Evolutionary conservation across 1,140 invertebrate species (phyloP), one percentile per base, ranked within the genome.

Genomic region (Ptiloglossa arizonensis): DNA sequence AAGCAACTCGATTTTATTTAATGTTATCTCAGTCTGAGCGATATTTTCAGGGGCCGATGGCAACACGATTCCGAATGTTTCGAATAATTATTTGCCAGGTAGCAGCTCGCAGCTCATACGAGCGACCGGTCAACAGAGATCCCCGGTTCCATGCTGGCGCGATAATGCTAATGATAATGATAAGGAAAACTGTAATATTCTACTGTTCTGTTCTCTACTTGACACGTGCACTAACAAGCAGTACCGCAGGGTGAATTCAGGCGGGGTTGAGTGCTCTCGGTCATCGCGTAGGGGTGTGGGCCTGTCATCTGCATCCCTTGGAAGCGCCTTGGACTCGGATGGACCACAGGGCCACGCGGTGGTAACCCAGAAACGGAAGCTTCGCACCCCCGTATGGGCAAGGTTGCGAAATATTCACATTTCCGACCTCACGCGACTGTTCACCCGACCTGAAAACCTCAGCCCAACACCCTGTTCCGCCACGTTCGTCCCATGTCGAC

Each of bases 331-430:
- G 88, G 90, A 91, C 89, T 68, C 90, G 87, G 90, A 91, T 79
- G 90, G 90, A 92, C 88, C 87, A 87, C 90, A 90, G 88, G 86
- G 90, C 89, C 91, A 92, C 85, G 89, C 87, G 68, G 88, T 92
- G 88, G 92, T 93, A 81, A 92, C 90, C 83, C 94, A 94, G 93
- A 94, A 93, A 93, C 94, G 95, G 91, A 94, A 95, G 87, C 94
- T 96, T 90, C 94, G 95, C 92, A 95, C 95, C 90, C 95, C 95
- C 87, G 94, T 95, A 88, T 96, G 95, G 95, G 95, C 95, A 92
- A 95, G 95, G 93, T 95, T 95, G 93, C 94, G 89, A 91, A 89
- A 89, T 83, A 88, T 90, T 89, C 87, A 89, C 82, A 89, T 89
- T 89, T 89, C 85, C 88, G 81, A 84, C 79, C 88, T 82, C 80